These are phyloP conservation scores for Polymixis flavicincta DNA, from an alignment of 2,888 invertebrate genomes.

Conservation along the genomic window DNA sequence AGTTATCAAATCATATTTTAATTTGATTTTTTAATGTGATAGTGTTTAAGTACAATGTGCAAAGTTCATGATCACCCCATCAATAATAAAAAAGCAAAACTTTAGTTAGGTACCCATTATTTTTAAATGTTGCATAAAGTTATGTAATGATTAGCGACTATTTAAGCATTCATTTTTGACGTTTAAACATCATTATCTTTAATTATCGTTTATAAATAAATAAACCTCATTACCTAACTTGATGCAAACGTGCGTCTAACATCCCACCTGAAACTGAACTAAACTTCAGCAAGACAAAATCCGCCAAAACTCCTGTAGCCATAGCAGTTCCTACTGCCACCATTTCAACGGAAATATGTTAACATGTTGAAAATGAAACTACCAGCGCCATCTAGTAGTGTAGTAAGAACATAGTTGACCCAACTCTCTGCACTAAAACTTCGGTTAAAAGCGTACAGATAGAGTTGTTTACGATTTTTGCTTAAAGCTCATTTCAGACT, in stretches of 20 bases:
- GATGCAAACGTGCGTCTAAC: not conserved
- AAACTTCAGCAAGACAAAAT: not conserved
- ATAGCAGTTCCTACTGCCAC: no score
- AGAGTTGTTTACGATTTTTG: slow-evolving; percentile 2
- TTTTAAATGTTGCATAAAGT: no score
- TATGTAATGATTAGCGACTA: no score
- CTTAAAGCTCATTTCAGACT: no score
- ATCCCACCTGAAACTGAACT: not conserved
- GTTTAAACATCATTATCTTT: no score
- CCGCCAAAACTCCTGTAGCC: not conserved
- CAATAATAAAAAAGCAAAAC: slow-evolving; percentile 9
- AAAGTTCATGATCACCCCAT: slow-evolving; percentile 24
- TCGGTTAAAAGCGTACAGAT: not conserved
- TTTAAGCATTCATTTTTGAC: no score
- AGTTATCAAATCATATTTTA: slow-evolving; percentile 21
- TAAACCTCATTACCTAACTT: no score
- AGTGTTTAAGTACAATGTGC: not conserved
- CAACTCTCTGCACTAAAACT: not conserved
- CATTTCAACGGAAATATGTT: no score
- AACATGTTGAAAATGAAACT: not conserved
- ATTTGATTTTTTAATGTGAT: slow-evolving; percentile 29
- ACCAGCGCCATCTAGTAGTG: slow-evolving; percentile 12
- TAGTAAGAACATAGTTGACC: not conserved
- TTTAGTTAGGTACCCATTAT: not conserved
- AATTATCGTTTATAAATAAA: no score